Conservation (phyloP, 1,140 invertebrate genomes). For the Charaxes varanes region DNA sequence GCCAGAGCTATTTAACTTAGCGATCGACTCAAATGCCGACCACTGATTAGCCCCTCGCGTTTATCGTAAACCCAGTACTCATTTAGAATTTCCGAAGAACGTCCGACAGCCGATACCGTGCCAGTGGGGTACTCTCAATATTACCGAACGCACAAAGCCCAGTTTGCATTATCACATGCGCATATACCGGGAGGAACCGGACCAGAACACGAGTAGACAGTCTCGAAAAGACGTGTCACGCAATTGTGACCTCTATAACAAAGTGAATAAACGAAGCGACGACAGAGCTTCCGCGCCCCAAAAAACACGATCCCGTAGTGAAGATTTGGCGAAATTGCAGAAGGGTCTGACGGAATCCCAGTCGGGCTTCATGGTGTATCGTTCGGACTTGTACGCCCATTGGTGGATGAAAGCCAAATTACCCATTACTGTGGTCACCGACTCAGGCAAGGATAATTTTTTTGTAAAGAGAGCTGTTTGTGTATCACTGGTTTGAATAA, state of each 20-base stretch:
- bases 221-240: constrained; percentile 39
- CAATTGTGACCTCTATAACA: constrained; percentile 45
- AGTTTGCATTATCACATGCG: constrained; percentile 71
- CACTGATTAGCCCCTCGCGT: constrained; percentile 56
- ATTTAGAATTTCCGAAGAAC: constrained; percentile 63
- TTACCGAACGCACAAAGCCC: constrained; percentile 63
- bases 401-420: constrained; percentile 93
- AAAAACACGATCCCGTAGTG: constrained; percentile 63
- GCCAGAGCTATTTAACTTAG: too few species aligned
- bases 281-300: constrained; percentile 26
- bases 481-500: constrained; percentile 70
- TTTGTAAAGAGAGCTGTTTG: constrained; percentile 72
- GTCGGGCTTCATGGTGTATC: constrained; percentile 76
- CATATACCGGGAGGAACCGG: constrained; percentile 55
- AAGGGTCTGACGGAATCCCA: constrained; percentile 46
- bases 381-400: constrained; percentile 90
- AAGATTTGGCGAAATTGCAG: constrained; percentile 63
- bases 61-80: constrained; percentile 65
- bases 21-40: too few species aligned
- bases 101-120: constrained; percentile 55
- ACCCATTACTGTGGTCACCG: constrained; percentile 77
- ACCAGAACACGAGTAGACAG: constrained; percentile 29
- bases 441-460: constrained; percentile 78
- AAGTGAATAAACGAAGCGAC: constrained; percentile 30
- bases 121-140: constrained; percentile 70